phyloP scores from a whole-genome alignment of 2,888 invertebrate species.

The Agapostemon virescens region DNA sequence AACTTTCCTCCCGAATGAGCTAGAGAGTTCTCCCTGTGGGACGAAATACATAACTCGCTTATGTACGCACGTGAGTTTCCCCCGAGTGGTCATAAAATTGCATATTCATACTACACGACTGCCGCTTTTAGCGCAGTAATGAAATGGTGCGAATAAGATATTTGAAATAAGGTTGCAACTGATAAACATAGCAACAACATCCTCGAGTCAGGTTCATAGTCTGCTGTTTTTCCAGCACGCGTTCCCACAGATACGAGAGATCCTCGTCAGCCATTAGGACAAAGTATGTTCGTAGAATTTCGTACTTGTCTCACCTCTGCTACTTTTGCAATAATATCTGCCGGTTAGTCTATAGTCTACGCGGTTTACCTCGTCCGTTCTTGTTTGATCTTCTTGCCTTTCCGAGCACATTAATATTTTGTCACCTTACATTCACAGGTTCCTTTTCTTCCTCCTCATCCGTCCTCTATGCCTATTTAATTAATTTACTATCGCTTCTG shows the following conservation, averaged over 20 bases:
- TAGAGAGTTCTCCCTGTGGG: slow-evolving; percentile 47
- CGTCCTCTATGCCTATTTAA: too few species aligned
- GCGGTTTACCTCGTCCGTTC: too few species aligned
- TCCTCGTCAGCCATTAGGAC: neutral
- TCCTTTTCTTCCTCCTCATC: too few species aligned
- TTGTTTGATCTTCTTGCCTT: too few species aligned
- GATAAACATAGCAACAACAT: slow-evolving; percentile 38
- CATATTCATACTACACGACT: slow-evolving; percentile 70
- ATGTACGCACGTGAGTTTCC: slow-evolving; percentile 64
- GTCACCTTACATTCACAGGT: too few species aligned
- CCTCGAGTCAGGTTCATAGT: neutral
- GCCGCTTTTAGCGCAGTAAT: slow-evolving; percentile 59
- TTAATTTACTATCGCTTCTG: too few species aligned
- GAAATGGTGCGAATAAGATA: slow-evolving; percentile 62
- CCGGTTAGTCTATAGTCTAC: too few species aligned
- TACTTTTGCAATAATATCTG: too few species aligned
- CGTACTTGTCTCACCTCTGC: neutral
- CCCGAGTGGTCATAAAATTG: slow-evolving; percentile 68
- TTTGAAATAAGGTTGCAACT: slow-evolving; percentile 46
- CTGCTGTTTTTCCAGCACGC: neutral
- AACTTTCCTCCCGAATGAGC: slow-evolving; percentile 67
- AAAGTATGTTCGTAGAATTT: neutral
- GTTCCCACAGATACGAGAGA: neutral
- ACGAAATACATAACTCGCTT: slow-evolving; percentile 65
- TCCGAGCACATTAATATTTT: too few species aligned